Conservation (phyloP, 1,140 invertebrate species). For the Drosophila setifemur region DNA sequence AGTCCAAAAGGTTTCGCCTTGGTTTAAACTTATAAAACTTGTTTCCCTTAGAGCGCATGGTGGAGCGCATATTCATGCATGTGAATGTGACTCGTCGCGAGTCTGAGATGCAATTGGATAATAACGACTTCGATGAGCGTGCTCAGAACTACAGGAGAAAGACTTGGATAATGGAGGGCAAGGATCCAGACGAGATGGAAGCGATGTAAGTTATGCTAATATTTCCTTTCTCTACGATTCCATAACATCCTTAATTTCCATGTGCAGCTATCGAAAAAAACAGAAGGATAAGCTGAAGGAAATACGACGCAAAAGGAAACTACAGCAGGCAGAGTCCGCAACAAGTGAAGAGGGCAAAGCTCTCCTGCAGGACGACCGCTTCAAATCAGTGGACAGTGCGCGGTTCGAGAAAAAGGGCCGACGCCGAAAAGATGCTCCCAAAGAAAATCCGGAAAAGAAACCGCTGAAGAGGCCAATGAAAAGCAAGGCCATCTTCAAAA, state of each 20-base stretch:
- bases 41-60: slow-evolving; percentile 80
- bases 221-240: background rate
- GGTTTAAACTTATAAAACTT: too few relatives aligned
- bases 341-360: slow-evolving; percentile 31
- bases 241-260: background rate
- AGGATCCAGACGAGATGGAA: slow-evolving; percentile 90
- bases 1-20: background rate
- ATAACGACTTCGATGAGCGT: slow-evolving; percentile 95
- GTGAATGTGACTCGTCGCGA: slow-evolving; percentile 95
- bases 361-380: slow-evolving; percentile 73
- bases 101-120: slow-evolving; percentile 95
- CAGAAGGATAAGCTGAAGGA: slow-evolving; percentile 77
- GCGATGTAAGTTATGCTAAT: slow-evolving; percentile 78
- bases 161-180: slow-evolving; percentile 92
- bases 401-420: slow-evolving; percentile 49
- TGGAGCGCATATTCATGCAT: slow-evolving; percentile 90
- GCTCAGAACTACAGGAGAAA: slow-evolving; percentile 94
- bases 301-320: slow-evolving; percentile 63
- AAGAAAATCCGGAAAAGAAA: background rate
- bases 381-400: slow-evolving; percentile 56
- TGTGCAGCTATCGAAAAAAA: slow-evolving; percentile 67
- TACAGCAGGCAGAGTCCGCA: slow-evolving; percentile 33
- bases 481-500: background rate
- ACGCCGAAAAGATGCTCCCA: too few relatives aligned
- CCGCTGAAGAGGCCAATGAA: background rate